Evolutionary conservation across 2,888 invertebrate species (phyloP), one percentile per base, ranked within the genome.

Genomic region (Xanthia icteritia): DNA sequence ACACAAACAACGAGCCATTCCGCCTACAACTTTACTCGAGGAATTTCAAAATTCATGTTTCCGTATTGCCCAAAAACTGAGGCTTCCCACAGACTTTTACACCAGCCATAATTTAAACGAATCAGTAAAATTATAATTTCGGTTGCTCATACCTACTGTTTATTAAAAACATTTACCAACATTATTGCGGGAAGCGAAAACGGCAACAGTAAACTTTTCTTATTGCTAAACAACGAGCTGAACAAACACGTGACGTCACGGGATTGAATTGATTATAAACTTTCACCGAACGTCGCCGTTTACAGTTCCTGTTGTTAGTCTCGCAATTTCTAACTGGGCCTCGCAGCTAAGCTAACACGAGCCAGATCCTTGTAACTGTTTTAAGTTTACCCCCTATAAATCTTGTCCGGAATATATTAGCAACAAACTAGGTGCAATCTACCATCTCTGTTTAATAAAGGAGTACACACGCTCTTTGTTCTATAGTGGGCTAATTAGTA

Each of bases 261-360:
- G 88, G 89, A 91, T 91, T 91, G 91, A 94, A 93, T 93, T 93
- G 92, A 93, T 94, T 93, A 94, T 90, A 92, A 93, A 94, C 89
- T 93, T 94, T 90, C 85, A 75, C 88, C 78, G 79, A 71, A 77
- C 76, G 84, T 83, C 83, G 83, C 86, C 75, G 68, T 83, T 80
- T 79, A 77, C 77, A 73, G 73, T 73, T 84, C 69, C 83, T 83
- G 68, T 60, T 78, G 81, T 87, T 82, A 76, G 45, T 73, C 61
- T 45, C 66, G 51, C 67, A 42, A 86, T 84, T 85, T 80, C 80
- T 78, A 76, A 80, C 79, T 76, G 69, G 31, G 73, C 74, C 60
- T 81, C 72, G 66, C 60, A 75, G 78, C 81, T 78, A 85, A 82
- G 80, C 77, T 76, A 86, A 79, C 56, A 70, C 73, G 39, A 73